Conservation (phyloP, 1,140 invertebrate species). For the Penaeus chinensis region DNA sequence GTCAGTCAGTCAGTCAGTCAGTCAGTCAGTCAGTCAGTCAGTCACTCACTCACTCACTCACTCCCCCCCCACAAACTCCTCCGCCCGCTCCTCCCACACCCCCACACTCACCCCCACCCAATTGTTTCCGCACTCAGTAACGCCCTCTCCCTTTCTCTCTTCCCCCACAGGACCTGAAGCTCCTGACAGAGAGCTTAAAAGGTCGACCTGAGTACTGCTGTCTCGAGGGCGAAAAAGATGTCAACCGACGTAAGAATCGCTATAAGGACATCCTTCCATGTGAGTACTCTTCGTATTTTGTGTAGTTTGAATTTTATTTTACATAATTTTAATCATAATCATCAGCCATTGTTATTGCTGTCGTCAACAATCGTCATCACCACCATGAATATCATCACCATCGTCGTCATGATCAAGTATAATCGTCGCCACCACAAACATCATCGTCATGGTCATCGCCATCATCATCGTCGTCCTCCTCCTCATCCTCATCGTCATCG, state of each 20-base stretch:
- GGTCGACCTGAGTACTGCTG: constrained; percentile 69
- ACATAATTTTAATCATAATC: background rate
- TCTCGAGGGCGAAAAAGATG: constrained; percentile 74
- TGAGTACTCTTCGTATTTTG: constrained; percentile 67
- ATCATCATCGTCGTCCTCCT: too few relatives aligned
- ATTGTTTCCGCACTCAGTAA: too few relatives aligned
- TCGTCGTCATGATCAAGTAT: too few relatives aligned
- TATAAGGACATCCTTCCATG: constrained; percentile 81
- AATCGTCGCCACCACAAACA: too few relatives aligned
- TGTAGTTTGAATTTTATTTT: background rate
- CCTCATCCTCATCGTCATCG: too few relatives aligned
- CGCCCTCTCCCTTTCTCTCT: background rate
- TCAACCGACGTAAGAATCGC: constrained; percentile 77
- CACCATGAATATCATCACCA: too few relatives aligned
- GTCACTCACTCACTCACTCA: background rate
- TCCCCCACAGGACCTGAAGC: constrained; percentile 70
- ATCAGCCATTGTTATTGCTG: too few relatives aligned
- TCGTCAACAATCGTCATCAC: too few relatives aligned
- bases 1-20: too few relatives aligned
- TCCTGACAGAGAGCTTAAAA: constrained; percentile 71
- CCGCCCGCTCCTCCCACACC: background rate
- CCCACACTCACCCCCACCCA: background rate
- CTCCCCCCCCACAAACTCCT: background rate
- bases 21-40: too few relatives aligned
- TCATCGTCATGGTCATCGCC: too few relatives aligned